Evolutionary conservation across 2,888 invertebrate species (phyloP).

Genomic region (Agrotis segetum): DNA sequence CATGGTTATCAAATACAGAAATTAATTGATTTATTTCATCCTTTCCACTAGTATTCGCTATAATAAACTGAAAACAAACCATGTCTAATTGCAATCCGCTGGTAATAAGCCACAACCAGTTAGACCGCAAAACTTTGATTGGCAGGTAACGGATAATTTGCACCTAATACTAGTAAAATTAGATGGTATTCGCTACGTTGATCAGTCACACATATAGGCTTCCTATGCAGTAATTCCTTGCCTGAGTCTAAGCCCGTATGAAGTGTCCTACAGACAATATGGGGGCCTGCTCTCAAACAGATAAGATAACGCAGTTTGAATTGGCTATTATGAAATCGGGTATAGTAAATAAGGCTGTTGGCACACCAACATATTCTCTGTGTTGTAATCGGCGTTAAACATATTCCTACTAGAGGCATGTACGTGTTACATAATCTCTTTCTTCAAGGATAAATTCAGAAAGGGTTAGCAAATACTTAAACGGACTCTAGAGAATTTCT

Average conservation of each 20-base stretch:
- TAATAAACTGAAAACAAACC: conserved; percentile 3
- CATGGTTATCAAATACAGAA: background rate
- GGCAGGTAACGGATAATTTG: background rate
- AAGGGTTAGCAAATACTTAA: conserved; percentile 39
- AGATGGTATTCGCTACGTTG: background rate
- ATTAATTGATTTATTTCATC: background rate
- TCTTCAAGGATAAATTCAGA: conserved; percentile 32
- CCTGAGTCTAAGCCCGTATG: conserved; percentile 53
- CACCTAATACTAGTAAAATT: background rate
- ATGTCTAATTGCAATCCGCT: background rate
- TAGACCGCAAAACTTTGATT: background rate
- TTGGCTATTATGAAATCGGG: conserved; percentile 60
- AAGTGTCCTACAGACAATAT: conserved; percentile 51
- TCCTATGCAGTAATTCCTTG: conserved; percentile 41
- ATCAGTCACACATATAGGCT: conserved; percentile 11
- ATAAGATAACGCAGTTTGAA: conserved; percentile 65
- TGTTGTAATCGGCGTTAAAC: background rate
- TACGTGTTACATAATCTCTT: conserved; percentile 22
- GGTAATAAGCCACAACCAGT: background rate
- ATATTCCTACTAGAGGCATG: conserved; percentile 3
- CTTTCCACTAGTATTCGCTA: background rate
- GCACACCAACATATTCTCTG: conserved; percentile 19
- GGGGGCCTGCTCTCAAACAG: conserved; percentile 57
- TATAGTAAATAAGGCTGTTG: conserved; percentile 53
- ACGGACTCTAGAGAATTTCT: conserved; percentile 27